These are phyloP conservation scores for Monopterus albus DNA, from an alignment of 2,113 vertebrate species.

Conservation along the genomic window DNA sequence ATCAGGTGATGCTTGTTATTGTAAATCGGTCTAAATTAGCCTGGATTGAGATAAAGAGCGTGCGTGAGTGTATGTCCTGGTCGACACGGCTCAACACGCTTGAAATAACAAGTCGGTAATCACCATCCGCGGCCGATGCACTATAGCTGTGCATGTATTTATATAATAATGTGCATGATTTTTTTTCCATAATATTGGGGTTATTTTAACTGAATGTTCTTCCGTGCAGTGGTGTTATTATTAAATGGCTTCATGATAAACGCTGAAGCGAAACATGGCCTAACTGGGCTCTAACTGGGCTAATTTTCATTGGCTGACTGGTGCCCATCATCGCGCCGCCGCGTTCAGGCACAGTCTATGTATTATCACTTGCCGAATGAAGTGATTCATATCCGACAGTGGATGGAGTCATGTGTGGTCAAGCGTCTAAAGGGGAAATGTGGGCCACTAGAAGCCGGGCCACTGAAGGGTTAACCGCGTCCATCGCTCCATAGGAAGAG, in stretches of 20 bases:
- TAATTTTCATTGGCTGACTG: constrained; percentile 54
- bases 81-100: constrained; percentile 18
- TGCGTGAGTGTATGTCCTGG: neutral
- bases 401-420: constrained; percentile 38
- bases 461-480: constrained; percentile 34
- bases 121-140: neutral
- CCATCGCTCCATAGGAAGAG: neutral
- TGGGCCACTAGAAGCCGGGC: constrained; percentile 46
- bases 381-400: constrained; percentile 15
- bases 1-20: constrained; percentile 9
- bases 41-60: neutral
- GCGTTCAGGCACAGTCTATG: constrained; percentile 21
- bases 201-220: neutral
- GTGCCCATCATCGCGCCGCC: too few relatives aligned
- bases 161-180: neutral
- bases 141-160: neutral
- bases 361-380: constrained; percentile 51
- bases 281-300: constrained; percentile 62
- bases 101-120: constrained; percentile 38
- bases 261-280: constrained; percentile 54
- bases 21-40: constrained; percentile 18
- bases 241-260: neutral
- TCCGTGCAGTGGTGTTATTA: neutral
- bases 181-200: neutral
- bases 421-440: constrained; percentile 41